Evolutionary conservation across 1,140 invertebrate species (phyloP).

Genomic region (Pentalonia nigronervosa): DNA sequence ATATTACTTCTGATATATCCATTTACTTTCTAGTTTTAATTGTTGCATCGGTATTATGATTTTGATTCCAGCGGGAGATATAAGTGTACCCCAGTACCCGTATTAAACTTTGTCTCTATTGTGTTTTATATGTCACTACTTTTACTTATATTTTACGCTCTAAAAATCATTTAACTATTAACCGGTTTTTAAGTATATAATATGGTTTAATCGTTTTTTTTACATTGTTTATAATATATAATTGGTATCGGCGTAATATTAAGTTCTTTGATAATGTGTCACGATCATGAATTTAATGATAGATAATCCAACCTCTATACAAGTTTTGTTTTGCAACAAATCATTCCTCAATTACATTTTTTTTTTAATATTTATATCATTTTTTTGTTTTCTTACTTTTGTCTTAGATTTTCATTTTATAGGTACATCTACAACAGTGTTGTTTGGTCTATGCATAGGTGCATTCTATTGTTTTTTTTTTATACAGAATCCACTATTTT

Average conservation of each 20-base stretch:
- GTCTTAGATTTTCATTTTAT: slow-evolving; percentile 9
- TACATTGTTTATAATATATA: slow-evolving; percentile 10
- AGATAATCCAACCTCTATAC: neutral
- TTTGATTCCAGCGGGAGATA: neutral
- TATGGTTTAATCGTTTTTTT: neutral
- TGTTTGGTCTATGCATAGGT: neutral
- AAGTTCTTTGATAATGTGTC: neutral
- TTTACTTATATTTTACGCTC: slow-evolving; percentile 45
- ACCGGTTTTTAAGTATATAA: neutral
- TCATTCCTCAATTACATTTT: neutral
- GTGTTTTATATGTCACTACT: slow-evolving; percentile 29
- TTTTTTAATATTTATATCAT: neutral
- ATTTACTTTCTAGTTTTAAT: slow-evolving; percentile 48
- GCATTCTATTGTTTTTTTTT: neutral
- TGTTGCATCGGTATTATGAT: neutral
- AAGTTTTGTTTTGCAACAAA: neutral
- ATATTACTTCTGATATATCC: neutral
- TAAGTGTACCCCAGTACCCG: neutral
- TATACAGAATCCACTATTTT: neutral
- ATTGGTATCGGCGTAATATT: neutral
- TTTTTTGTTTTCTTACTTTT: neutral
- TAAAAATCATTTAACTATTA: slow-evolving; percentile 43
- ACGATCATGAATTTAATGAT: neutral
- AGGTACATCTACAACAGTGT: neutral
- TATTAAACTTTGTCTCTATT: slow-evolving; percentile 34